A percentile compares a stretch with the other conserved stretches of the same genome.
Conservation (phyloP, 2,888 invertebrate genomes). For the Drepanosiphum platanoidis region DNA sequence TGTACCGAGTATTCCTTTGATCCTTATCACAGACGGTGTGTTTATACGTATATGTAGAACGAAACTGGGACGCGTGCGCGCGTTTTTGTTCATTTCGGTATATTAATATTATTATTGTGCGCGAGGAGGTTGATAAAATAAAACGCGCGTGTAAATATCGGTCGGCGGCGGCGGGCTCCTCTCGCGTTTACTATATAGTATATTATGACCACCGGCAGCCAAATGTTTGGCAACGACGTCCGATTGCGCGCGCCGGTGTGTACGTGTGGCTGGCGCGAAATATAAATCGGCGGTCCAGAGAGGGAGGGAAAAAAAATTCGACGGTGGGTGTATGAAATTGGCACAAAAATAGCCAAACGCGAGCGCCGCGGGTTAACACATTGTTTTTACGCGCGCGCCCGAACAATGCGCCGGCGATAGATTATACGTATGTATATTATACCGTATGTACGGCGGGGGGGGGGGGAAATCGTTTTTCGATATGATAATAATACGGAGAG, state of each 20-base stretch:
- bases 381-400: constrained; percentile 10
- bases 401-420: no score
- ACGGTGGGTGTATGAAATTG: constrained; percentile 56
- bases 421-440: no score
- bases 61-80: constrained; percentile 37
- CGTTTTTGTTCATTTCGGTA: background rate
- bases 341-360: constrained; percentile 35
- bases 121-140: background rate
- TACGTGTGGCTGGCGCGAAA: background rate
- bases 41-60: constrained; percentile 25
- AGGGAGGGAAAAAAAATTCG: constrained; percentile 26
- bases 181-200: no score
- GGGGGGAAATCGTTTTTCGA: background rate
- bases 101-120: no score
- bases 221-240: constrained; percentile 40
- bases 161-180: no score
- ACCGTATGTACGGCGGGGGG: no score
- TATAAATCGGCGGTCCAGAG: background rate
- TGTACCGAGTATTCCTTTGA: constrained; percentile 25
- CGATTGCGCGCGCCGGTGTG: background rate
- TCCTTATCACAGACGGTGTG: constrained; percentile 27
- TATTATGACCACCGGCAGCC: background rate
- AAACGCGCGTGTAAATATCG: background rate
- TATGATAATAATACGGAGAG: background rate
- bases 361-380: background rate